Percentiles rank a stretch among this genome's conserved stretches.
phyloP scores from a whole-genome alignment of 1,140 invertebrate species.

The Drosophila pachea region DNA sequence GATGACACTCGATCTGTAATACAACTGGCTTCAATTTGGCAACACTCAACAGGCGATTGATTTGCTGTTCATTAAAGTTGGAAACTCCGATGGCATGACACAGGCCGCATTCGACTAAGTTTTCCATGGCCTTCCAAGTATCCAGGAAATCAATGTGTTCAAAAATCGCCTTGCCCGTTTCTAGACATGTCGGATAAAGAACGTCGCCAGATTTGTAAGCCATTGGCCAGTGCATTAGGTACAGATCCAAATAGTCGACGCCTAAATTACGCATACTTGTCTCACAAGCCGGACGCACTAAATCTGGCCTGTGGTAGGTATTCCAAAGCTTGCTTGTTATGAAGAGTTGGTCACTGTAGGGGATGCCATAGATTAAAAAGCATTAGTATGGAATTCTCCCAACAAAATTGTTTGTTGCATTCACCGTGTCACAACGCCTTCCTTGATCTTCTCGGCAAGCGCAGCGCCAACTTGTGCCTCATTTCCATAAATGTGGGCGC shows the following conservation, averaged over 20 bases:
- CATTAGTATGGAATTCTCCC: background rate
- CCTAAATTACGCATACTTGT: slow-evolving; percentile 83
- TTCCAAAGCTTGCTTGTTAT: slow-evolving; percentile 82
- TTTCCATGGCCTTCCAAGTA: slow-evolving; percentile 94
- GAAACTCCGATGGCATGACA: slow-evolving; percentile 90
- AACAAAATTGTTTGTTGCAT: background rate
- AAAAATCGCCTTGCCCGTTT: slow-evolving; percentile 81
- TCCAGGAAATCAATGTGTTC: slow-evolving; percentile 88
- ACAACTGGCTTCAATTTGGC: slow-evolving; percentile 87
- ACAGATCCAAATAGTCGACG: slow-evolving; percentile 88
- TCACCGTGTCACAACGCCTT: slow-evolving; percentile 83
- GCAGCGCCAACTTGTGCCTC: slow-evolving; percentile 86
- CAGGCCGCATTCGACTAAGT: slow-evolving; percentile 85
- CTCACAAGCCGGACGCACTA: slow-evolving; percentile 67
- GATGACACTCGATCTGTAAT: slow-evolving; percentile 90
- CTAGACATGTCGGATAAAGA: slow-evolving; percentile 79
- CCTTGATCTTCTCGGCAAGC: slow-evolving; percentile 82
- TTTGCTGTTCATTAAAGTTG: slow-evolving; percentile 94
- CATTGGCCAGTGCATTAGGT: slow-evolving; percentile 89
- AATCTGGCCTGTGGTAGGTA: slow-evolving; percentile 64
- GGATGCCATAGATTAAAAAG: background rate
- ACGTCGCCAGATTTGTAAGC: slow-evolving; percentile 78
- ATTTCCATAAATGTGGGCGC: slow-evolving; percentile 88
- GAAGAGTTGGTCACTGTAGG: slow-evolving; percentile 83
- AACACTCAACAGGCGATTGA: slow-evolving; percentile 84